Evolutionary conservation across 2,113 vertebrate genomes (phyloP).

Genomic region (Natator depressus): DNA sequence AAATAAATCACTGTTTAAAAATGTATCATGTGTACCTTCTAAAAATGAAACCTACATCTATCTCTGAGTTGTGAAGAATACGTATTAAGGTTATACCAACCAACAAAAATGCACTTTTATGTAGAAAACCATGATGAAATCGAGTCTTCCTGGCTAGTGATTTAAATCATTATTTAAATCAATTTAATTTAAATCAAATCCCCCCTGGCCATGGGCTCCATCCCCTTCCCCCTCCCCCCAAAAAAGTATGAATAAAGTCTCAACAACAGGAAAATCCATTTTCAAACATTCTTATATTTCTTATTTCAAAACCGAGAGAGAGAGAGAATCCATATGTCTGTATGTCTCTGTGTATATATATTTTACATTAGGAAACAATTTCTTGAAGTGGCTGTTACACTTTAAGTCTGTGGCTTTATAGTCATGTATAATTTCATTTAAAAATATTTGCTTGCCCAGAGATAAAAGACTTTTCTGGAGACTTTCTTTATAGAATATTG

Average conservation of each 20-base stretch:
- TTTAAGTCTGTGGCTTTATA: conserved; percentile 68
- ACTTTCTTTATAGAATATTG: conserved; percentile 51
- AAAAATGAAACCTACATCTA: no score
- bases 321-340: no score
- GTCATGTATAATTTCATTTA: conserved; percentile 59
- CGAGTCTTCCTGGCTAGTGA: no score
- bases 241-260: conserved; percentile 26
- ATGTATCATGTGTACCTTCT: no score
- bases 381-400: conserved; percentile 47
- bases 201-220: no score
- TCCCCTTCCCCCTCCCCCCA: no score
- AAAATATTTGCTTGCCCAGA: conserved; percentile 61
- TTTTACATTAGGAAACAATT: conserved; percentile 45
- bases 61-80: no score
- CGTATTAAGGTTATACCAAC: no score
- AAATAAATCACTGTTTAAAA: no score
- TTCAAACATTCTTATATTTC: neutral
- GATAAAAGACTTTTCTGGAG: conserved; percentile 64
- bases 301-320: neutral
- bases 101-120: no score
- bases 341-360: neutral
- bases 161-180: no score
- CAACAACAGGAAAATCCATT: conserved; percentile 42
- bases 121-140: no score
- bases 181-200: neutral